Base-by-base conservation (phyloP, 2,888 invertebrate genomes). In the Scelioninae gen. 2 region DNA sequence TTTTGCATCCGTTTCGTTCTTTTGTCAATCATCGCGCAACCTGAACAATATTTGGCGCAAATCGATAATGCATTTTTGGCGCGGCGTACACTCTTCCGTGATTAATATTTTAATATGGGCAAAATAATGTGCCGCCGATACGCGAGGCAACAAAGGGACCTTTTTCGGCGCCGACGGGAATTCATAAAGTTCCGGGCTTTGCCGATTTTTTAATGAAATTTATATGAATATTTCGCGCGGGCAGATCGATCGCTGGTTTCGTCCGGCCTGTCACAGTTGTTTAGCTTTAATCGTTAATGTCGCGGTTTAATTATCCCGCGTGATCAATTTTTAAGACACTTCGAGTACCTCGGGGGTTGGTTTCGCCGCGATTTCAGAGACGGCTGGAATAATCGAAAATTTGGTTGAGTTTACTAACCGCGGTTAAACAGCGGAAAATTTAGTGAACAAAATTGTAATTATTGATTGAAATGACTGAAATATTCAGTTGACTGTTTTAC, bases 31-130 rank as follows among this genome's bases (percentile, higher is more conserved):
- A 69, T 60, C 63, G 53, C 28, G 19, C 43, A 45, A 65, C 64
- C 46, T 31, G 60, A 52, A 57, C 73, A 68, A 60, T 64, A 68
- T 68, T 73, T 63, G 68, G 53, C 52, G 16, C 28, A 9, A 48
- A 74, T 74, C 73, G 65, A 74, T 74, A 48, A 43, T 16, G 50
- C 74, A 69, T 74, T 74, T 74, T 74, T 74, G 53, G 57, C 52
- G 33, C 50, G 9, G 16, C 52, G 39, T 10, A 9, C 18, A 60
- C 60, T 43, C 64, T 45, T 43, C 41, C 41, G 53, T 55, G 68
- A 74, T 74, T 74, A 74, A 74, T 70, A 74, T 74, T 74, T 74
- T 70, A 70, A 70, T 74, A 74, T 57, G 52, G 18, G 64, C 65
- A 74, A 73, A 69, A 69, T 74, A 73, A 73, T 73, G 69, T 60